Conservation (phyloP, 92 coral and sea anemone species). For the Bergia sp. region DNA sequence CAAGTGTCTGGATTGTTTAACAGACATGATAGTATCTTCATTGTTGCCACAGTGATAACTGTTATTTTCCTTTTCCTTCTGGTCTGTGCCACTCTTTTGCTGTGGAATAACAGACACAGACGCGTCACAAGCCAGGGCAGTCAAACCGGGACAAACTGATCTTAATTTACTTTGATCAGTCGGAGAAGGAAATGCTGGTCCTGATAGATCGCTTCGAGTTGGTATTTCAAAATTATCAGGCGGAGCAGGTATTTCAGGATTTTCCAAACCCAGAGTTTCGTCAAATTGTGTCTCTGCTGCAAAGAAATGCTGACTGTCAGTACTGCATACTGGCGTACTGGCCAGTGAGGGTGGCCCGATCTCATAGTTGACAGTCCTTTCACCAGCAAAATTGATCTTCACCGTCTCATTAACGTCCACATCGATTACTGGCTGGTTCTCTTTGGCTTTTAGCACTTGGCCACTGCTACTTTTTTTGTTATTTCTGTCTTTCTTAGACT, state of each 20-base stretch:
- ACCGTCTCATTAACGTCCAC: background rate
- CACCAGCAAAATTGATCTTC: conserved; percentile 11
- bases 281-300: conserved; percentile 14
- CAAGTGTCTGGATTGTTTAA: background rate
- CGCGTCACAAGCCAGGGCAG: background rate
- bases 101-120: conserved; percentile 31
- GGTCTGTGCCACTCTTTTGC: background rate
- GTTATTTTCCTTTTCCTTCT: background rate
- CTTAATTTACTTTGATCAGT: conserved; percentile 29
- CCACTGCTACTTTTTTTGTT: background rate
- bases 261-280: conserved; percentile 6
- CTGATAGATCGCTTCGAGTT: conserved; percentile 39
- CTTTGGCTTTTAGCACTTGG: background rate
- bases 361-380: conserved; percentile 44
- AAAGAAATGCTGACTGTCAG: conserved; percentile 37
- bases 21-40: background rate
- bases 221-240: conserved; percentile 50
- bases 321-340: conserved; percentile 65
- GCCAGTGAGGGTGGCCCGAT: conserved; percentile 77
- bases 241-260: background rate
- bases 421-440: background rate
- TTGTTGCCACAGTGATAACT: background rate
- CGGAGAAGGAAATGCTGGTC: conserved; percentile 52
- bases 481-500: background rate
- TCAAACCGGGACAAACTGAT: background rate